A percentile compares a stretch with the other conserved stretches of the same genome.
Conservation (phyloP, 2,888 invertebrate species). For the Pantelozetes paolii region DNA sequence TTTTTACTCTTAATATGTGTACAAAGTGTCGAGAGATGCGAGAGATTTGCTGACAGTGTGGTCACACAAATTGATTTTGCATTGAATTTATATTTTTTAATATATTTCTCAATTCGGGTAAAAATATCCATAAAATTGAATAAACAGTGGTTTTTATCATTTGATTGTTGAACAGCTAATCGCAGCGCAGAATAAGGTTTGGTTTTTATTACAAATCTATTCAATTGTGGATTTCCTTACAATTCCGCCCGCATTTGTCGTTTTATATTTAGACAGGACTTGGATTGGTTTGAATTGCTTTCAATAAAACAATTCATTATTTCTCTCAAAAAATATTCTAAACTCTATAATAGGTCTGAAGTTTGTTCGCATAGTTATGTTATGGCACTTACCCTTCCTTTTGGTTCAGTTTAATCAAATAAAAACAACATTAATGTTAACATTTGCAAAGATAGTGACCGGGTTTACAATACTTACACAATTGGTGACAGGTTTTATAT, state of each 20-base stretch:
- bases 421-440: slow-evolving; percentile 95
- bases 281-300: slow-evolving; percentile 82
- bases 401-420: slow-evolving; percentile 99
- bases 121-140: too few relatives aligned
- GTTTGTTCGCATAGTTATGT: slow-evolving; percentile 96
- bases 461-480: slow-evolving; percentile 86
- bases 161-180: too few relatives aligned
- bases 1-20: too few relatives aligned
- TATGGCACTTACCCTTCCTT: slow-evolving; percentile 99
- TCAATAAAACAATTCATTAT: neutral
- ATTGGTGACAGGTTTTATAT: slow-evolving; percentile 98
- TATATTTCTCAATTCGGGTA: too few relatives aligned
- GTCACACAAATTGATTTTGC: too few relatives aligned
- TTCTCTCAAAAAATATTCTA: neutral
- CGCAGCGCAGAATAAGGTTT: slow-evolving; percentile 77
- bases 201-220: slow-evolving; percentile 99
- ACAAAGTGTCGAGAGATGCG: too few relatives aligned
- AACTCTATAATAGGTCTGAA: slow-evolving; percentile 73
- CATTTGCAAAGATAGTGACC: neutral
- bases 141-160: too few relatives aligned
- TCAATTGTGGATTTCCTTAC: slow-evolving; percentile 99
- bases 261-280: slow-evolving; percentile 99
- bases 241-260: slow-evolving; percentile 99
- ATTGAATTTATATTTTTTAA: too few relatives aligned
- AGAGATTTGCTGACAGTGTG: too few relatives aligned